Evolutionary conservation across 1,140 invertebrate genomes (phyloP).

Genomic region (Achatina immaculata): DNA sequence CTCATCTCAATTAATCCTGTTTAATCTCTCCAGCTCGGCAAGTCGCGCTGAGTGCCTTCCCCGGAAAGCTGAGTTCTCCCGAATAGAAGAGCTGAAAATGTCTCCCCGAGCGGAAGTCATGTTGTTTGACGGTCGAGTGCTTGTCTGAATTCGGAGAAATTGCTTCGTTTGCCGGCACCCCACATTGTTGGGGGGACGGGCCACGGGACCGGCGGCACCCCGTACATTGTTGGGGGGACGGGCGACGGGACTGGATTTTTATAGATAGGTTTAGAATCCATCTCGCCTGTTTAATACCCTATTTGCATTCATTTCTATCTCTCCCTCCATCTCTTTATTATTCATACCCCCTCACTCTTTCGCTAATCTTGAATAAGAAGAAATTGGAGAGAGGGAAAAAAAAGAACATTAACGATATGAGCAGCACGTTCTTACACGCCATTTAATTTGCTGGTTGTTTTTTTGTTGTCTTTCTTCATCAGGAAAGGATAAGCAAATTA

Average conservation of each 20-base stretch:
- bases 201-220: not conserved
- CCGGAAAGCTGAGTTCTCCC: not conserved
- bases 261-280: not conserved
- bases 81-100: not conserved
- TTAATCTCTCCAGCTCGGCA: not conserved
- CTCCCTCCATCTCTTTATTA: not conserved
- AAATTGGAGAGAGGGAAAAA: no score
- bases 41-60: not conserved
- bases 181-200: not conserved
- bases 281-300: not conserved
- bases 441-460: no score
- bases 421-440: no score
- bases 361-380: no score
- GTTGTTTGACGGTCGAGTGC: not conserved
- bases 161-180: not conserved
- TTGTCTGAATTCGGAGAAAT: constrained; percentile 10
- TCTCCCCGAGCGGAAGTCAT: not conserved
- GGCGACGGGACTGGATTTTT: constrained; percentile 2
- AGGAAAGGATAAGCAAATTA: no score
- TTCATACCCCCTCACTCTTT: no score
- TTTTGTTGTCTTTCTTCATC: no score
- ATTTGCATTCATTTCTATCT: no score
- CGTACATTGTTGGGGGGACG: no score
- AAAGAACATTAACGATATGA: no score
- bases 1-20: constrained; percentile 11